A percentile compares a stretch with the other conserved stretches of the same genome.
These are phyloP conservation scores for Oligia latruncula DNA, from an alignment of 2,888 invertebrate genomes.

Conservation along the genomic window DNA sequence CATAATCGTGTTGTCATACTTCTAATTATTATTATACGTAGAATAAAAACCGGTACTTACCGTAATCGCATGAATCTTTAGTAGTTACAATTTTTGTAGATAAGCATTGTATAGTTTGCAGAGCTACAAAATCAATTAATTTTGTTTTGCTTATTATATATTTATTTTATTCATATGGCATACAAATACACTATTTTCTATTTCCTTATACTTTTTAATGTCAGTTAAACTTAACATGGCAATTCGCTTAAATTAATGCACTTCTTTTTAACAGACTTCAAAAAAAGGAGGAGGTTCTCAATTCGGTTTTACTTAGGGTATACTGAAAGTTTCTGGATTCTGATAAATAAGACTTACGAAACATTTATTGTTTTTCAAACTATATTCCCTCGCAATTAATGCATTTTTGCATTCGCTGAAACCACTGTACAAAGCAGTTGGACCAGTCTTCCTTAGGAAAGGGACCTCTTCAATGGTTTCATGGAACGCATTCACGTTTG, in stretches of 20 bases:
- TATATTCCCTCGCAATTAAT: too few species aligned
- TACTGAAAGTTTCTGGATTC: too few species aligned
- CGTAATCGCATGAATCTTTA: constrained; percentile 8
- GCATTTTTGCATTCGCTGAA: too few species aligned
- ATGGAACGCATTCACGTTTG: too few species aligned
- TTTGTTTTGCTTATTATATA: constrained; percentile 1
- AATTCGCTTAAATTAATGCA: background rate
- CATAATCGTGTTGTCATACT: constrained; percentile 7
- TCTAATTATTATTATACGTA: background rate
- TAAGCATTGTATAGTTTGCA: background rate
- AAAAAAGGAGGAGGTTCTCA: too few species aligned
- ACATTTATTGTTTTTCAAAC: too few species aligned
- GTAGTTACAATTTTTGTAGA: constrained; percentile 6
- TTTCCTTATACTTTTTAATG: constrained; percentile 8
- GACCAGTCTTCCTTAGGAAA: too few species aligned
- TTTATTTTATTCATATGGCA: background rate
- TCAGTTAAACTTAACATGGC: background rate
- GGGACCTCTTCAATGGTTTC: too few species aligned
- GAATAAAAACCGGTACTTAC: constrained; percentile 5
- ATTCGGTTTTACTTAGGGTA: too few species aligned
- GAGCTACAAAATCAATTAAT: background rate
- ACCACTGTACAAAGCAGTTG: too few species aligned
- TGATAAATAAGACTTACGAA: too few species aligned
- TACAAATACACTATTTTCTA: background rate
- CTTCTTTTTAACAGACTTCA: background rate